Base-by-base conservation (phyloP, 2,888 invertebrate genomes). In the Onthophagus sagittarius region DNA sequence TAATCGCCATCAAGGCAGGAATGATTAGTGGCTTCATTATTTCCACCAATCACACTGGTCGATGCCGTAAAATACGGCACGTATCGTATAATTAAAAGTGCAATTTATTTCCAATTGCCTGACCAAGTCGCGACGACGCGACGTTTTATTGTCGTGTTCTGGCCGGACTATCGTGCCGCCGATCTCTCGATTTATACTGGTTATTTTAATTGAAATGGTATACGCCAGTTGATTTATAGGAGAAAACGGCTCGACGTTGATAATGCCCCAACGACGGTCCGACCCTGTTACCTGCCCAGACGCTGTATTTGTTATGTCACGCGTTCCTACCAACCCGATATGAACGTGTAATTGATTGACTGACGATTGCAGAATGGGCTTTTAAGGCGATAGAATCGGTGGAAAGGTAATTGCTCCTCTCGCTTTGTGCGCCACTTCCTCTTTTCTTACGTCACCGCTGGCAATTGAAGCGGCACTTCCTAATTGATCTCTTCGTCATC, bases 21-120 rank as follows among this genome's bases (percentile, higher is more conserved):
- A 84, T 84, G 84, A 84, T 84, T 83, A 82, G 83, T 84, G 80
- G 83, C 84, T 84, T 84, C 83, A 84, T 84, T 84, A 83, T 84
- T 83, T 83, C 83, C 81, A 83, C 83, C 83, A 83, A 84, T 83
- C 83, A 83, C 82, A 82, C 81, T 78, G 74, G 2, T 3, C 23
- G 23, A 23, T 23, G 23, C 75, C 75, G 79, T 83, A 81, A 83
- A 83, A 82, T 83, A 82, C 81, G 80, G 81, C 82, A 80, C 80
- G 83, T 81, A 81, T 79, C 80, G 81, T 82, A 81, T 82, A 83
- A 83, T 83, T 83, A 83, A 83, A 83, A 82, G 78, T 82, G 82
- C 82, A 80, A 84, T 83, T 84, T 83, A 83, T 83, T 80, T 81
- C 80, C 80, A 79, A 81, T 82, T 79, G 80, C 79, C 75, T 23